A percentile compares a stretch with the other conserved stretches of the same genome.
Conservation (phyloP, 2,113 vertebrate species). For the Rallus limicola region DNA sequence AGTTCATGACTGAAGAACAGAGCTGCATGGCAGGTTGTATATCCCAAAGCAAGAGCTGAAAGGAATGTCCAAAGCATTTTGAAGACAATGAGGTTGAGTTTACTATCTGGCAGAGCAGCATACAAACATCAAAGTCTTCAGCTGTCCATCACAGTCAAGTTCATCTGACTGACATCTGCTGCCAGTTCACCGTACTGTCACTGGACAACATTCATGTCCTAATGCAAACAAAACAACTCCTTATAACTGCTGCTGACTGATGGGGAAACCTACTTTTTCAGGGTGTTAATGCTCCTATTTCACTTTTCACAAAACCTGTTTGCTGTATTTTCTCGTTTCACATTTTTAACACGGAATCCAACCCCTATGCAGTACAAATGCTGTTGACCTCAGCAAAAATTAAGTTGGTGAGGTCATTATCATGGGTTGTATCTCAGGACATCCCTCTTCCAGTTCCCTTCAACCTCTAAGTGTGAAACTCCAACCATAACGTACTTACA, state of each 20-base stretch:
- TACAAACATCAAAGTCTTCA: background rate
- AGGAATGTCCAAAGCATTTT: fast-evolving
- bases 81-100: background rate
- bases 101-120: background rate
- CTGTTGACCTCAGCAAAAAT: background rate
- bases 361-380: no score
- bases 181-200: background rate
- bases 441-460: background rate
- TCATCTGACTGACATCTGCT: background rate
- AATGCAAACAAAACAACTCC: background rate
- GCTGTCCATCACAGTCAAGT: background rate
- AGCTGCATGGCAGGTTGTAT: fast-evolving
- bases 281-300: background rate
- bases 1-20: background rate
- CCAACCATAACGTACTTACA: background rate
- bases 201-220: background rate
- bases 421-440: background rate
- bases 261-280: background rate
- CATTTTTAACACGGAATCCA: background rate
- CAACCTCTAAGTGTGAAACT: background rate
- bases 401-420: background rate
- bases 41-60: background rate
- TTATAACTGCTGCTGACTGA: no score
- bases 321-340: background rate
- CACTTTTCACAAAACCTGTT: background rate